Percentiles rank a stretch among this genome's conserved stretches.
Conservation (phyloP, 2,797 vertebrate species). For the Oreochromis grahami region DNA sequence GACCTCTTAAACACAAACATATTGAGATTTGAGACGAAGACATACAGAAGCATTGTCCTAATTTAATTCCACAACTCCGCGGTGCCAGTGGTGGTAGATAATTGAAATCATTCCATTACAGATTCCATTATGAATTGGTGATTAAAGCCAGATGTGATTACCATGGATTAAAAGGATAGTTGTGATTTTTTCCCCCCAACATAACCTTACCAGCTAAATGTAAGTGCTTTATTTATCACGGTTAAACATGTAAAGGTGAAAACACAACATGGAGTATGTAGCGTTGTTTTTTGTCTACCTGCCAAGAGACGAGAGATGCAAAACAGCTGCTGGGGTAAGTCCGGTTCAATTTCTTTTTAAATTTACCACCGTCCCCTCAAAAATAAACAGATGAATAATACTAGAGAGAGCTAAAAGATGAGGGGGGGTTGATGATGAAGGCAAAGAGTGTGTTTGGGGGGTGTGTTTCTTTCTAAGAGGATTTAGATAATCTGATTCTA, state of each 20-base stretch:
- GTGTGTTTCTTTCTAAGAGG: conserved; percentile 41
- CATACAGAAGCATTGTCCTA: conserved; percentile 87
- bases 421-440: neutral
- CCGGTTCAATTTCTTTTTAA: neutral
- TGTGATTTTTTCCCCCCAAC: conserved; percentile 58
- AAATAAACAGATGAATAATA: neutral
- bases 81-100: conserved; percentile 85
- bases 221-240: conserved; percentile 24
- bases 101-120: conserved; percentile 99
- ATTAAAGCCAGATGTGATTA: conserved; percentile 93
- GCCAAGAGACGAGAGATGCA: neutral
- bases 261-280: neutral
- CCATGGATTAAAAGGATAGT: conserved; percentile 84
- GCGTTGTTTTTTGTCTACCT: neutral
- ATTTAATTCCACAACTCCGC: conserved; percentile 91
- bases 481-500: conserved; percentile 58
- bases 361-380: neutral
- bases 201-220: conserved; percentile 83
- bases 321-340: neutral
- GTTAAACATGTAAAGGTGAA: neutral
- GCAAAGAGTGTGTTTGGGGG: neutral
- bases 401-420: neutral
- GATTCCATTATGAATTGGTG: conserved; percentile 98
- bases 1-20: conserved; percentile 77
- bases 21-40: conserved; percentile 81